Evolutionary conservation across 2,113 vertebrate species (phyloP).

Genomic region (Xyliphius kryptos): DNA sequence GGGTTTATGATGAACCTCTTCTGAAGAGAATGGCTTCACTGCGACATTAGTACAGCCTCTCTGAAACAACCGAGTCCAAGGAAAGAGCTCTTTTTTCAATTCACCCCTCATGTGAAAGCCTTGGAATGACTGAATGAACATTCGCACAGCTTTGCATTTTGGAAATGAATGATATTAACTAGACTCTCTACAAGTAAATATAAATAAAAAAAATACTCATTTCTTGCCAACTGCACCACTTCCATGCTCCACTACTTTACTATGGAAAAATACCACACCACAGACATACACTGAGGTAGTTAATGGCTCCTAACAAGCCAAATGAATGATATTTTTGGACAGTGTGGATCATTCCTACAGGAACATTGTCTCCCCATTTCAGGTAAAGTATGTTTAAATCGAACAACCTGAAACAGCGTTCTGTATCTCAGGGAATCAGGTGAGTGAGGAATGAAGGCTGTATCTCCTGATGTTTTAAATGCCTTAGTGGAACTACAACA

Average conservation of each 20-base stretch:
- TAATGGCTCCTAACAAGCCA: constrained; percentile 34
- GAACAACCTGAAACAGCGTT: constrained; percentile 57
- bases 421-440: constrained; percentile 74
- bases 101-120: constrained; percentile 60
- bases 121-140: constrained; percentile 63
- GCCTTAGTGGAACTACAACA: constrained; percentile 51
- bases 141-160: constrained; percentile 69
- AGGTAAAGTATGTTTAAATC: constrained; percentile 42
- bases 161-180: constrained; percentile 42
- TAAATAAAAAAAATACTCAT: constrained; percentile 49
- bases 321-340: constrained; percentile 30
- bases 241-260: constrained; percentile 33
- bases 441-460: constrained; percentile 64
- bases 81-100: constrained; percentile 69
- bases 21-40: constrained; percentile 80
- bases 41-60: constrained; percentile 66
- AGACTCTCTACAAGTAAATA: constrained; percentile 45
- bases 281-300: constrained; percentile 28
- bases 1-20: constrained; percentile 95
- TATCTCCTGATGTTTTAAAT: constrained; percentile 57
- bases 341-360: constrained; percentile 36
- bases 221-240: constrained; percentile 48
- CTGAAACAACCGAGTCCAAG: constrained; percentile 58
- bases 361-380: constrained; percentile 9
- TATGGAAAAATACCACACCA: constrained; percentile 45